phyloP scores from a whole-genome alignment of 2,888 invertebrate genomes.

The Sphaeridia pumilis region DNA sequence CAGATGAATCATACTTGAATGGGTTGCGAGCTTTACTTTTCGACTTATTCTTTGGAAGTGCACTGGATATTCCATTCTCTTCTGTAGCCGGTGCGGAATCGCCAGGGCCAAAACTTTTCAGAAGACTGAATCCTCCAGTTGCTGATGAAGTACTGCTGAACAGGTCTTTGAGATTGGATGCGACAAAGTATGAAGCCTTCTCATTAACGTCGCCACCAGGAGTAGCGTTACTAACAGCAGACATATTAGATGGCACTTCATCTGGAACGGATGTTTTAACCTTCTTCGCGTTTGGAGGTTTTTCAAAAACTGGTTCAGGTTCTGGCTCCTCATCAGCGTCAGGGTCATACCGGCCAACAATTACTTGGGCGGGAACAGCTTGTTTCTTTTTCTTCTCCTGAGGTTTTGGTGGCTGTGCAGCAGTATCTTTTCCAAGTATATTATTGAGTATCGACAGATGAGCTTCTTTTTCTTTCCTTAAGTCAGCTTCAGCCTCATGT shows the following conservation, averaged over 20 bases:
- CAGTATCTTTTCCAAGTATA: constrained; percentile 24
- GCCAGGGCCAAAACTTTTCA: constrained; percentile 24
- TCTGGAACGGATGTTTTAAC: neutral
- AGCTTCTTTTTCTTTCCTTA: constrained; percentile 16
- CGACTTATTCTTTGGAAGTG: neutral
- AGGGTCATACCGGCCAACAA: constrained; percentile 20
- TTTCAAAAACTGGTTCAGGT: neutral
- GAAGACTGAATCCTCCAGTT: constrained; percentile 22
- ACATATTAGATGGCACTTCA: neutral
- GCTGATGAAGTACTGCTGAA: constrained; percentile 12
- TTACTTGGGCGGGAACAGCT: constrained; percentile 10
- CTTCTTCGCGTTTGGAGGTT: neutral
- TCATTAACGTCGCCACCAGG: too few relatives aligned
- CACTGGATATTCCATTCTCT: neutral
- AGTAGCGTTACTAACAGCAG: too few relatives aligned
- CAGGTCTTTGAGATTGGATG: constrained; percentile 26
- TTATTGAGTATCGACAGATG: constrained; percentile 23
- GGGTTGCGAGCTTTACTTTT: constrained; percentile 19
- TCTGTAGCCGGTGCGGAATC: neutral
- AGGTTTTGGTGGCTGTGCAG: neutral
- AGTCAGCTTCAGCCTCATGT: constrained; percentile 10
- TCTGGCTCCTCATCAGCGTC: constrained; percentile 7
- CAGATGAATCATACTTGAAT: constrained; percentile 34
- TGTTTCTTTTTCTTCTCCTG: neutral
- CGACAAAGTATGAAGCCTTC: constrained; percentile 24